These are phyloP conservation scores for Poeciliopsis prolifica DNA, from an alignment of 2,113 vertebrate genomes.

Conservation along the genomic window DNA sequence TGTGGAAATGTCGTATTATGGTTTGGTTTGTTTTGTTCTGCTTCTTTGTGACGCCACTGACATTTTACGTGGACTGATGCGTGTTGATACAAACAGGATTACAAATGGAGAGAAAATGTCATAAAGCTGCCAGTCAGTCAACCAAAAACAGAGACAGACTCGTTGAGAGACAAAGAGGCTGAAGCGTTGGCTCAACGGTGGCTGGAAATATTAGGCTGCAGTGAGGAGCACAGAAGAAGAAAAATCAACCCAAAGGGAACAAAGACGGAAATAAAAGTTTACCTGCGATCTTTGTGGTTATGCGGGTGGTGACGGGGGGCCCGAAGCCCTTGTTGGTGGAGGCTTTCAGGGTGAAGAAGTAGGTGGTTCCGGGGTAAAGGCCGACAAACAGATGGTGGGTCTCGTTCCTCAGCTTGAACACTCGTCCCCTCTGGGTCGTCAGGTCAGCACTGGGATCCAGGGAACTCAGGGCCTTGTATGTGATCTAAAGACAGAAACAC, in stretches of 20 bases:
- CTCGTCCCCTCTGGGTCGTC: slow-evolving; percentile 90
- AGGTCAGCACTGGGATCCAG: slow-evolving; percentile 93
- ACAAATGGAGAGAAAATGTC: slow-evolving; percentile 22
- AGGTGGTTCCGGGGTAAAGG: slow-evolving; percentile 94
- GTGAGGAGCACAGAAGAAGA: background rate
- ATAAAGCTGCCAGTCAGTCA: slow-evolving; percentile 17
- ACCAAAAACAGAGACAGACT: background rate
- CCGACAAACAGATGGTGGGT: slow-evolving; percentile 95
- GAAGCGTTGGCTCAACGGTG: background rate
- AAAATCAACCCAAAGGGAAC: background rate
- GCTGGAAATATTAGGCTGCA: background rate
- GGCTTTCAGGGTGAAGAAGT: slow-evolving; percentile 96
- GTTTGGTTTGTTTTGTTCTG: background rate
- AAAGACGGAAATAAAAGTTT: slow-evolving; percentile 17
- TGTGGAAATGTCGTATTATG: background rate
- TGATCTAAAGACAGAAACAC: slow-evolving; percentile 81
- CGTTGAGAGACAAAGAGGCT: background rate
- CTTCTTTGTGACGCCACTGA: slow-evolving; percentile 13
- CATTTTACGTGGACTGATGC: slow-evolving; percentile 35
- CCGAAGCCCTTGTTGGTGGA: slow-evolving; percentile 96
- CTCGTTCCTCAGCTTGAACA: slow-evolving; percentile 95
- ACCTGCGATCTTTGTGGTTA: slow-evolving; percentile 97
- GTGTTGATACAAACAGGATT: slow-evolving; percentile 13
- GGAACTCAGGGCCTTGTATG: slow-evolving; percentile 94
- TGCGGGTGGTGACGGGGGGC: slow-evolving; percentile 89